Evolutionary conservation across 2,888 invertebrate genomes (phyloP).

Genomic region (Lasioglossum pauxillum): DNA sequence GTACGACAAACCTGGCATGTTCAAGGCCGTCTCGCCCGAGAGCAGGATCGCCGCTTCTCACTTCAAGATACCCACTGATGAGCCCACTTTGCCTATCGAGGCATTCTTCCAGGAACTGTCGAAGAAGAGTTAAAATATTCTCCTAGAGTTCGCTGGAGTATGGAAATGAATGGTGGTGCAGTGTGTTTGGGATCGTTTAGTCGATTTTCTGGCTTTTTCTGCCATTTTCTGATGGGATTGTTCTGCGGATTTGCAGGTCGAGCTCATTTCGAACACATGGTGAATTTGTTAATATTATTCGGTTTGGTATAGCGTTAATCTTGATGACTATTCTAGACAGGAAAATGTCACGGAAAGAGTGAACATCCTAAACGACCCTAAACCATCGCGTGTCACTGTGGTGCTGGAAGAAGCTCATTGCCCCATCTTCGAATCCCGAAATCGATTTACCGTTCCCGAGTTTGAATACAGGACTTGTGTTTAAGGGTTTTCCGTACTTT

Average conservation of each 20-base stretch:
- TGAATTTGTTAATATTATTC: not conserved
- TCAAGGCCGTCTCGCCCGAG: constrained; percentile 88
- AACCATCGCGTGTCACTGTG: not conserved
- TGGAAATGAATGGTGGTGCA: not conserved
- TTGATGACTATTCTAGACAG: no score
- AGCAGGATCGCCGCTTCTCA: constrained; percentile 89
- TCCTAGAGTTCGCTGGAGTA: not conserved
- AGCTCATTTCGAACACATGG: not conserved
- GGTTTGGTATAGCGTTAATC: not conserved
- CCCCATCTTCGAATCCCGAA: not conserved
- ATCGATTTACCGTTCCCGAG: not conserved
- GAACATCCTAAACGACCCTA: constrained; percentile 3
- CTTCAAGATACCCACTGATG: constrained; percentile 91
- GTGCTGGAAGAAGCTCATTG: not conserved
- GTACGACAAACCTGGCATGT: constrained; percentile 89
- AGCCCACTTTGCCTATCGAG: constrained; percentile 92
- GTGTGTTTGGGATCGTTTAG: not conserved
- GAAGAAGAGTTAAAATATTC: constrained; percentile 86
- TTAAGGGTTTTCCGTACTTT: constrained; percentile 4
- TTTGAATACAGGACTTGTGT: no score
- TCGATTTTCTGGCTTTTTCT: not conserved
- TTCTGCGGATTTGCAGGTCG: not conserved
- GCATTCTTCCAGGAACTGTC: constrained; percentile 92
- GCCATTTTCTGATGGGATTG: not conserved
- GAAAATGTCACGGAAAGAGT: not conserved